Evolutionary conservation across 2,797 vertebrate species (phyloP).

Genomic region (Ctenochaetus hawaiiensis): DNA sequence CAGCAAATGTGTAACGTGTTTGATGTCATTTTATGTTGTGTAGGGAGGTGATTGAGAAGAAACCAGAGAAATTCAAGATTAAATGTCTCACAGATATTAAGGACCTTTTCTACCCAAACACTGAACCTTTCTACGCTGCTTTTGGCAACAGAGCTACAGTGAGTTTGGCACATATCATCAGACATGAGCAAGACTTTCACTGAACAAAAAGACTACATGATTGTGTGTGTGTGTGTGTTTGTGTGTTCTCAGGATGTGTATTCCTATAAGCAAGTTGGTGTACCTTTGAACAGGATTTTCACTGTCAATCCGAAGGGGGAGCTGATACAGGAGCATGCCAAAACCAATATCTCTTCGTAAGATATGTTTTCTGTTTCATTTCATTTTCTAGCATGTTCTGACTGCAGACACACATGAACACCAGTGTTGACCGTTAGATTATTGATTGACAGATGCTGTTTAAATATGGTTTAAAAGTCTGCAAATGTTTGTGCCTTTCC

Average conservation of each 20-base stretch:
- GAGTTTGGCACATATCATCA: slow-evolving; percentile 65
- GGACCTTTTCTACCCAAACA: slow-evolving; percentile 93
- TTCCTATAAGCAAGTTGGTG: slow-evolving; percentile 97
- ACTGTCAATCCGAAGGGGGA: slow-evolving; percentile 98
- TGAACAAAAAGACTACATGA: neutral
- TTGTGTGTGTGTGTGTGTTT: slow-evolving; percentile 36
- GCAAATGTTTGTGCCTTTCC: slow-evolving; percentile 21
- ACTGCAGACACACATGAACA: neutral
- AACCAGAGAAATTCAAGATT: slow-evolving; percentile 98
- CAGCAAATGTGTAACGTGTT: neutral
- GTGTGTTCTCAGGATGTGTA: slow-evolving; percentile 89
- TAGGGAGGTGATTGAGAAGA: slow-evolving; percentile 98
- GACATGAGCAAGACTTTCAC: neutral
- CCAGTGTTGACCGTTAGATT: neutral
- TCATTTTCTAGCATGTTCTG: neutral
- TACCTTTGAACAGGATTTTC: slow-evolving; percentile 96
- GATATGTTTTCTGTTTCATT: slow-evolving; percentile 56
- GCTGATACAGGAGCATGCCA: slow-evolving; percentile 95
- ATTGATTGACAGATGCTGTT: no score
- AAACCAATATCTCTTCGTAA: slow-evolving; percentile 98
- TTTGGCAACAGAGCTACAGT: slow-evolving; percentile 97
- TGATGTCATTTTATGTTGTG: slow-evolving; percentile 34
- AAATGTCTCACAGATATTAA: slow-evolving; percentile 96
- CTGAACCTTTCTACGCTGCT: slow-evolving; percentile 96
- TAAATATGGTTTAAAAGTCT: no score